Evolutionary conservation across 1,140 invertebrate species (phyloP), one percentile per base, ranked within the genome.

Genomic region (Tetranychus urticae): DNA sequence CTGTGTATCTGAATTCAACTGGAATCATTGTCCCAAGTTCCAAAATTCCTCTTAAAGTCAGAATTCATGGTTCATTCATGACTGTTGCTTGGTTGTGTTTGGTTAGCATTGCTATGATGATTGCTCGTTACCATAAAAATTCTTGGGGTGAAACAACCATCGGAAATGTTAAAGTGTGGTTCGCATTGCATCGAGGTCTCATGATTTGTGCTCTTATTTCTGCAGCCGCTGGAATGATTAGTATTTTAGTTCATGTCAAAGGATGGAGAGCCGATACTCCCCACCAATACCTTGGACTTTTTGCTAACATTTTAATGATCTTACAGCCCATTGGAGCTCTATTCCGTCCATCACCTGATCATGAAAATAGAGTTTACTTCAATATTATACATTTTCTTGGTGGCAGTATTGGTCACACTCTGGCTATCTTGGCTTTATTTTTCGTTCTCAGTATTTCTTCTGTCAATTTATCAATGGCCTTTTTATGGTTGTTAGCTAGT

Each of bases 371-470:
- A 61, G 79, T 83, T 0, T 74, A 91, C 59, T 94, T 96, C 75
- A 97, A 97, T 72, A 96, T 90, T 90, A 68, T 80, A 14, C 90
- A 96, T 73, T 94, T 88, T 87, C 75, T 87, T 52, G 79, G 88
- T 65, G 90, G 90, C 56, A 94, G 92, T 71, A 73, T 81, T 23
- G 89, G 88, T 2, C 87, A 92, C 70, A 87, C 69, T 67, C 68
- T 80, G 79, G 33, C 75, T 92, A 88, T 94, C 75, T 81, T 88
- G 6, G 84, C 87, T 58, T 86, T 96, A 66, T 94, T 96, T 78
- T 52, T 94, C 68, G 85, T 89, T 46, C 82, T 88, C 31, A 79
- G 81, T 65, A 74, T 94, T 71, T 96, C 59, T 23, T 23, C 39
- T 6, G 10, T 42, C 39, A 42, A 5, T 42, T 42, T 42, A 42